These are phyloP conservation scores for Ichneumoninae sp. DNA, from an alignment of 2,888 invertebrate species.

Conservation along the genomic window DNA sequence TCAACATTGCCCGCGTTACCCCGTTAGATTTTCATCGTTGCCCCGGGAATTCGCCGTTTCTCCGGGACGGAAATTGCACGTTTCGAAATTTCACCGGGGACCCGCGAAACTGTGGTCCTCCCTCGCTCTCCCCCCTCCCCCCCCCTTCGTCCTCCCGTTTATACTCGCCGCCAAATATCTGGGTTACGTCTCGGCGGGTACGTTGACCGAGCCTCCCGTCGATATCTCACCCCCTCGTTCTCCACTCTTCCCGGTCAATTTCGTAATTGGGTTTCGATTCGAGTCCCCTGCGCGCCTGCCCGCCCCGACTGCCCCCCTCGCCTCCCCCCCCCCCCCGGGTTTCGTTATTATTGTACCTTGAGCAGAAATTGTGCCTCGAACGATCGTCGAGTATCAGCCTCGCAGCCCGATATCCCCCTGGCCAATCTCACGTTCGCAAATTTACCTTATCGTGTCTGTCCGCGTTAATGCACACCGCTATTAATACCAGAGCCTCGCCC, in stretches of 20 bases:
- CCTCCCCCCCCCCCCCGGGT: slow-evolving; percentile 19
- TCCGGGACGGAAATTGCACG: slow-evolving; percentile 68
- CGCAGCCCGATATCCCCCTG: slow-evolving; percentile 40
- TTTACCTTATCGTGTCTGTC: slow-evolving; percentile 21
- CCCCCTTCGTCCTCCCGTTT: background rate
- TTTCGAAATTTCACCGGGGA: slow-evolving; percentile 68
- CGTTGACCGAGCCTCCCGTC: slow-evolving; percentile 65
- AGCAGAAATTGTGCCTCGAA: slow-evolving; percentile 55
- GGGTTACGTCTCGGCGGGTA: slow-evolving; percentile 69
- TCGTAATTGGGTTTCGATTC: slow-evolving; percentile 72
- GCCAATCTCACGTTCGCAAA: slow-evolving; percentile 43
- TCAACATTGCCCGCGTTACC: slow-evolving; percentile 13
- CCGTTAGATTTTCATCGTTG: slow-evolving; percentile 68
- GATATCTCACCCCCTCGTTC: slow-evolving; percentile 45
- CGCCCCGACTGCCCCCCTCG: slow-evolving; percentile 41
- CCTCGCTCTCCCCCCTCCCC: slow-evolving; percentile 25
- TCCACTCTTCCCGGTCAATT: slow-evolving; percentile 64
- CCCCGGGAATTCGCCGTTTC: slow-evolving; percentile 61
- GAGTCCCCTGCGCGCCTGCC: slow-evolving; percentile 46
- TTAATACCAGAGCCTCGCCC: slow-evolving; percentile 1
- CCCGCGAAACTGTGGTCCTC: slow-evolving; percentile 57
- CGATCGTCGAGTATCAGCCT: slow-evolving; percentile 41
- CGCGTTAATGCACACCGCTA: slow-evolving; percentile 1
- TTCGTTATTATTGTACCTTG: slow-evolving; percentile 64
- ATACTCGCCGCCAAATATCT: slow-evolving; percentile 66